phyloP scores from a whole-genome alignment of 2,888 invertebrate genomes.

The Amphipyra tragopoginis region DNA sequence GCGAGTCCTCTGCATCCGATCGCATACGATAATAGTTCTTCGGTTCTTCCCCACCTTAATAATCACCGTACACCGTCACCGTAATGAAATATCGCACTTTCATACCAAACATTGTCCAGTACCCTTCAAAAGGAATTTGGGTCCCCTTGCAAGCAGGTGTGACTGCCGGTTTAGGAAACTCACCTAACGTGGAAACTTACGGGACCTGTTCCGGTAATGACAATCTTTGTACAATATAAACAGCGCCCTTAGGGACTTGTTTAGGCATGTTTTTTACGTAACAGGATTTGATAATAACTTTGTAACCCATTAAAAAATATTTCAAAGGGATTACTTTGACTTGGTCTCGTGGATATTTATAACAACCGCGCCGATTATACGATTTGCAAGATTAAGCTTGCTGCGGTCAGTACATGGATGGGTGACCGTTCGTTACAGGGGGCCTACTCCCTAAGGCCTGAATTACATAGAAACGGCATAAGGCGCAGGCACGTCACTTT shows the following conservation, averaged over 20 bases:
- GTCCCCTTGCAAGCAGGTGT: conserved; percentile 76
- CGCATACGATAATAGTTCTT: neutral
- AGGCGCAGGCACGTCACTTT: no score
- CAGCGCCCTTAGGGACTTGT: conserved; percentile 43
- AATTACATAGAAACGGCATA: no score
- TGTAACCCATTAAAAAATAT: no score
- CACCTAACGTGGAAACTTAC: conserved; percentile 72
- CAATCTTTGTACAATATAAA: conserved; percentile 41
- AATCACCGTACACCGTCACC: conserved; percentile 21
- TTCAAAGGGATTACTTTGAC: no score
- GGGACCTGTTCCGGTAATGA: conserved; percentile 74
- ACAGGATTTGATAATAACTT: no score
- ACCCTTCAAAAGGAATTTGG: conserved; percentile 67
- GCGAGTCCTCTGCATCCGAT: neutral
- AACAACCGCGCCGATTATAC: no score
- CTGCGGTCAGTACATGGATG: no score
- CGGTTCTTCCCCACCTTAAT: no score
- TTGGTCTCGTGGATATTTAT: no score
- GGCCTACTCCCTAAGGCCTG: no score
- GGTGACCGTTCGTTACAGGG: no score
- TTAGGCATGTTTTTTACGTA: conserved; percentile 2
- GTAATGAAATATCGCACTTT: conserved; percentile 42
- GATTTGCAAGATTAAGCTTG: no score
- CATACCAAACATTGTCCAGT: conserved; percentile 54
- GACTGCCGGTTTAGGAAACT: conserved; percentile 69